These are phyloP conservation scores for Rhagoletis pomonella DNA, from an alignment of 1,140 invertebrate genomes.

Conservation along the genomic window DNA sequence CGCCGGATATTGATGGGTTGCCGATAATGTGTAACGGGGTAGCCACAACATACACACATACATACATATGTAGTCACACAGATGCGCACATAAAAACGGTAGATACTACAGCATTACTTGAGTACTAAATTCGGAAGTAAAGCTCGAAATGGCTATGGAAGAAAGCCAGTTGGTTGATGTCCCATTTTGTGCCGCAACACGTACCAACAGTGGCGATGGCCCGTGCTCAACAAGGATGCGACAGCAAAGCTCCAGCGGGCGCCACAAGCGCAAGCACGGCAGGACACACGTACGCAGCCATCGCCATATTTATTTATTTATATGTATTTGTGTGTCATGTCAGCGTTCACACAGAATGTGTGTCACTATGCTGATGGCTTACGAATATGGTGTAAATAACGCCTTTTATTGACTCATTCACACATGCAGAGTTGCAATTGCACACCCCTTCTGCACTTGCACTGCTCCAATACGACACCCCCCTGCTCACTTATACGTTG, in stretches of 20 bases:
- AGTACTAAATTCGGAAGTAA: too few species aligned
- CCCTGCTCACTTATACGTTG: not conserved
- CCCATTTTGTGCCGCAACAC: slow-evolving; percentile 24
- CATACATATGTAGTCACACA: too few species aligned
- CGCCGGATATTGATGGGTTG: slow-evolving; percentile 41
- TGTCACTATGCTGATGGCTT: slow-evolving; percentile 36
- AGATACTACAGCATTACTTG: too few species aligned
- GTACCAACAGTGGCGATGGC: not conserved
- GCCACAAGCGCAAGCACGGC: not conserved
- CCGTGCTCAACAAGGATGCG: not conserved
- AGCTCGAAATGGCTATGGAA: not conserved
- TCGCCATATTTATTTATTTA: not conserved
- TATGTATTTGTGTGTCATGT: not conserved
- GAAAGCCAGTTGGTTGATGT: not conserved
- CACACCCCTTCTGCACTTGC: not conserved
- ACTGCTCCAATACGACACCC: too few species aligned
- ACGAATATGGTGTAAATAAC: slow-evolving; percentile 48
- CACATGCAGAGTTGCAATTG: slow-evolving; percentile 7
- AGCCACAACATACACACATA: not conserved
- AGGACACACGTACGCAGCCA: not conserved
- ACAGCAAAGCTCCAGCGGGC: not conserved
- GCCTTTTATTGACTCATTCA: slow-evolving; percentile 49
- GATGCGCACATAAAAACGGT: not conserved
- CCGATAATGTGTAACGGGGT: slow-evolving; percentile 6
- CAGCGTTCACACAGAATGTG: not conserved